Evolutionary conservation across 2,888 invertebrate species (phyloP), one percentile per base, ranked within the genome.

Genomic region (Tubulanus polymorphus): DNA sequence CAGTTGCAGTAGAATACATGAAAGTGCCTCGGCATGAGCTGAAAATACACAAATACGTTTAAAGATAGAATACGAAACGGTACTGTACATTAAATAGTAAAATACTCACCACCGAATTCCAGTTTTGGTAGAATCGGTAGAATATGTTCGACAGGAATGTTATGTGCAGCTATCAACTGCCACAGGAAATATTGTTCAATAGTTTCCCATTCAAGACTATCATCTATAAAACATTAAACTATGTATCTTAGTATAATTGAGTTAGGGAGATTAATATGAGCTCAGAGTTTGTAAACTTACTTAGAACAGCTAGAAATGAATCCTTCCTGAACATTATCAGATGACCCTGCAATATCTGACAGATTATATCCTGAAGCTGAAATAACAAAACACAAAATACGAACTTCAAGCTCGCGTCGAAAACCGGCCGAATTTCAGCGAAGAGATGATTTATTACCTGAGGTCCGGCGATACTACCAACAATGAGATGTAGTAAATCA

Each of bases 141-240:
- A 63, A 95, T 87, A 73, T 89, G 88, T 72, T 93, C 93, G n/a
- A 93, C 85, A 53, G 92, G 89, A 74, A 95, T 89, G 61, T 93
- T 91, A 77, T 96, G 96, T 41, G 94, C 94, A 64, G 89, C 87
- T 49, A 96, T 85, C 56, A 99, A 83, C 80, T 96, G 95, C 97
- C 97, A 99, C 47, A 97, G 85, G 78, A 93, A 95, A 76, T 91
- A 89, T 80, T 99, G 97, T 79, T 97, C 96, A 69, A 94, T 91
- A 1, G 95, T 94, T 81, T 97, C 96, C 93, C 96, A 99, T 55
- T 86, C 85, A 54, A 97, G 82, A 71, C 93, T 95, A 45, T 89
- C 87, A 59, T 88, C 88, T 66, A 91, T 79, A 78, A 91, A 84
- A n/a, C 10, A 20, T 1, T 3, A 53, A 5, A 1, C 20, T 15